A percentile compares a stretch with the other conserved stretches of the same genome.
phyloP scores from a whole-genome alignment of 2,888 invertebrate species.

The Stenichneumon culpator region DNA sequence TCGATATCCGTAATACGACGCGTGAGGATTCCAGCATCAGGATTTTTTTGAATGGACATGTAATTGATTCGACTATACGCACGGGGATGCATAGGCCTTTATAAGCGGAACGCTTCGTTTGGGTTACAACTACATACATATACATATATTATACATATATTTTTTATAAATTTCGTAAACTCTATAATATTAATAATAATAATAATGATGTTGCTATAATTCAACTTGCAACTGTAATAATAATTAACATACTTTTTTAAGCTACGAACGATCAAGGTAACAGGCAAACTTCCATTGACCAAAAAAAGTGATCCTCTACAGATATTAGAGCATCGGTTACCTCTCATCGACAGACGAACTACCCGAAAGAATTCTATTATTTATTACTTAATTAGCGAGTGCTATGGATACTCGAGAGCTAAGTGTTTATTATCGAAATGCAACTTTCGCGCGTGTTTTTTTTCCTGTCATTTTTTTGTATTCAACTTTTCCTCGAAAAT shows the following conservation, averaged over 20 bases:
- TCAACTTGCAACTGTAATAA: constrained; percentile 74
- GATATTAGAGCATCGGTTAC: constrained; percentile 48
- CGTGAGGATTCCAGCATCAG: background rate
- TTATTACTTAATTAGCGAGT: constrained; percentile 58
- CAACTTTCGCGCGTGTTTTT: constrained; percentile 30
- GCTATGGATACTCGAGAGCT: constrained; percentile 51
- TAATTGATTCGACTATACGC: constrained; percentile 26
- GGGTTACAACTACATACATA: constrained; percentile 81
- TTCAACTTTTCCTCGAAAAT: background rate
- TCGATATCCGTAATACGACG: background rate
- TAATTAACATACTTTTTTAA: constrained; percentile 68
- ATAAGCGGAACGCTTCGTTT: constrained; percentile 81
- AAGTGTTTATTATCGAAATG: constrained; percentile 41
- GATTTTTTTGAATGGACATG: constrained; percentile 11
- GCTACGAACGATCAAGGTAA: constrained; percentile 75
- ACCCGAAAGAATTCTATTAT: constrained; percentile 40
- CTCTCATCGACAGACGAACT: constrained; percentile 61
- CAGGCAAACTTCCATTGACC: constrained; percentile 79
- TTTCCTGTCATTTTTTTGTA: constrained; percentile 7
- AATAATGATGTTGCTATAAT: constrained; percentile 65
- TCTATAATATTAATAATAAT: constrained; percentile 73
- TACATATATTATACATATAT: constrained; percentile 70
- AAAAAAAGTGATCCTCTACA: constrained; percentile 76
- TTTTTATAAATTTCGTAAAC: constrained; percentile 81
- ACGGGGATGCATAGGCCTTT: constrained; percentile 79